A percentile compares a stretch with the other conserved stretches of the same genome.
Conservation (phyloP, 2,888 invertebrate genomes). For the Hesperia comma region DNA sequence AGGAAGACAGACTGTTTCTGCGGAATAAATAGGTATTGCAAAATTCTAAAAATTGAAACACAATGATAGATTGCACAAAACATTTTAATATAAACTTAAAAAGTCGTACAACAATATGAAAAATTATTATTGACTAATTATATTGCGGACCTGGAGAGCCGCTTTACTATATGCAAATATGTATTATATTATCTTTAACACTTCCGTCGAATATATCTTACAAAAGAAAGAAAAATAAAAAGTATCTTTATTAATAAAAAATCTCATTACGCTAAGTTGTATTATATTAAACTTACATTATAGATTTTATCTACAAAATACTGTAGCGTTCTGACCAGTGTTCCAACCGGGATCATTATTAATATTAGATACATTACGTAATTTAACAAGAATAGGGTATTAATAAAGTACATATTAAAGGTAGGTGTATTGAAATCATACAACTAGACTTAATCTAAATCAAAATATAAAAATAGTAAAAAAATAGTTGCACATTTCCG, state of each 20-base stretch:
- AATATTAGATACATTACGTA: constrained; percentile 60
- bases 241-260: constrained; percentile 82
- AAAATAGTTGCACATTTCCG: constrained; percentile 80
- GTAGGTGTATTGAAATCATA: constrained; percentile 72
- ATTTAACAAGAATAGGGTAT: constrained; percentile 73
- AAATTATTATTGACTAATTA: constrained; percentile 91
- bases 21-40: no score
- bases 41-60: constrained; percentile 51
- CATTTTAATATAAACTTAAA: constrained; percentile 95
- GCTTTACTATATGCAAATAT: constrained; percentile 86
- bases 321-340: constrained; percentile 78
- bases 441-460: constrained; percentile 82
- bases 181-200: constrained; percentile 85
- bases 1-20: no score
- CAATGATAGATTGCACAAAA: constrained; percentile 88
- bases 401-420: constrained; percentile 75
- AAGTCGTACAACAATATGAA: constrained; percentile 94
- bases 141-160: constrained; percentile 88
- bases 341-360: constrained; percentile 74
- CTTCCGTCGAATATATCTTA: constrained; percentile 84
- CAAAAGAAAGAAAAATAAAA: constrained; percentile 83
- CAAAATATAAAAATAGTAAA: constrained; percentile 84
- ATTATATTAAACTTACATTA: constrained; percentile 81
- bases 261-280: constrained; percentile 81
- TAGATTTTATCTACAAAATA: constrained; percentile 85